Conservation (phyloP, 2,113 vertebrate species). For the Percopsis transmontana region DNA sequence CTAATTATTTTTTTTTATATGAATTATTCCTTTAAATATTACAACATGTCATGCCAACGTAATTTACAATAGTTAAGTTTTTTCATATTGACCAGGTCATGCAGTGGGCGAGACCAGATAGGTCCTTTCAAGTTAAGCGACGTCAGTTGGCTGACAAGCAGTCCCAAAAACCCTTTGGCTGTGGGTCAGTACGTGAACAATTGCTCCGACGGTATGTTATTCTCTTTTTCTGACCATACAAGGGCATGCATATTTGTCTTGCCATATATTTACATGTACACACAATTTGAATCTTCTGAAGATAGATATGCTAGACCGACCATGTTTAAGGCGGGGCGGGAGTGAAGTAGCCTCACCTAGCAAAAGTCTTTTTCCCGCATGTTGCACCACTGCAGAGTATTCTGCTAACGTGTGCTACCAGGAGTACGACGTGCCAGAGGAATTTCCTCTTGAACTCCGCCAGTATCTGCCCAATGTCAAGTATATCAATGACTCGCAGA, state of each 20-base stretch:
- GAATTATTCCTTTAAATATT: background rate
- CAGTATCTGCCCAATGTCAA: constrained; percentile 89
- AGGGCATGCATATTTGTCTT: background rate
- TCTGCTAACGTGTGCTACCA: constrained; percentile 93
- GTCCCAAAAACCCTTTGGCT: constrained; percentile 83
- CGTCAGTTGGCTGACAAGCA: constrained; percentile 84
- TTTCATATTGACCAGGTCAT: constrained; percentile 79
- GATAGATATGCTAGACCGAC: no score
- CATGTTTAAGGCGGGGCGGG: no score
- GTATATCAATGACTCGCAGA: constrained; percentile 79
- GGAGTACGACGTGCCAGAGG: constrained; percentile 86
- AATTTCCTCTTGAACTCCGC: constrained; percentile 87
- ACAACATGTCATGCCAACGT: background rate
- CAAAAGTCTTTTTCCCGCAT: no score
- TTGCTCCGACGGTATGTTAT: constrained; percentile 83
- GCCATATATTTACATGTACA: background rate
- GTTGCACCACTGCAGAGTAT: constrained; percentile 72
- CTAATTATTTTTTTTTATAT: background rate
- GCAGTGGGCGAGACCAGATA: constrained; percentile 85
- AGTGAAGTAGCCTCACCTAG: no score
- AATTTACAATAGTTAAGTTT: background rate
- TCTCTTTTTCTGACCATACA: background rate
- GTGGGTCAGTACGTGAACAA: constrained; percentile 95
- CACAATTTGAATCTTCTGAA: background rate
- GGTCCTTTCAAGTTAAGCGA: constrained; percentile 87